phyloP scores from a whole-genome alignment of 2,797 vertebrate genomes.

The Myripristis murdjan region DNA sequence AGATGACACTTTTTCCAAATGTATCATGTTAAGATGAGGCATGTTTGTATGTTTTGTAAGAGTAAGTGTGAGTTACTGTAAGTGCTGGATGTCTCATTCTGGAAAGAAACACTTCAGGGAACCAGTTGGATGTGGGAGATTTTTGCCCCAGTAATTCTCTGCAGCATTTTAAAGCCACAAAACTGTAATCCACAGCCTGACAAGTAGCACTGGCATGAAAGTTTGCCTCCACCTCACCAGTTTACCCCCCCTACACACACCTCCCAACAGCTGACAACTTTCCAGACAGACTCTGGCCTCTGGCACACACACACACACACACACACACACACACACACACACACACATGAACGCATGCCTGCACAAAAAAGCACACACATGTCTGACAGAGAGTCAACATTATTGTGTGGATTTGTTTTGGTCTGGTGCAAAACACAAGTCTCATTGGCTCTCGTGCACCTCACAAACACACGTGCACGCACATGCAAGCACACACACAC shows the following conservation, averaged over 20 bases:
- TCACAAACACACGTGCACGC: constrained; percentile 54
- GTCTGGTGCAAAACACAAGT: constrained; percentile 80
- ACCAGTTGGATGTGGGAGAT: constrained; percentile 7
- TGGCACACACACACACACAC: constrained; percentile 31
- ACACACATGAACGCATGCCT: constrained; percentile 23
- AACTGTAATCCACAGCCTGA: constrained; percentile 57
- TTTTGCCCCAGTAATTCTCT: constrained; percentile 48
- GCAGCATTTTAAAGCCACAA: constrained; percentile 50
- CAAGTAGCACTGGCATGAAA: constrained; percentile 62
- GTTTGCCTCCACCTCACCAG: constrained; percentile 56
- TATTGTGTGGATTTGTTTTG: constrained; percentile 82
- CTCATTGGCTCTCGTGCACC: constrained; percentile 69
- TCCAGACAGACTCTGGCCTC: constrained; percentile 71
- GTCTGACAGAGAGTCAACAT: constrained; percentile 72
- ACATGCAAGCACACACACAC: constrained; percentile 51
- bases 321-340: constrained; percentile 42
- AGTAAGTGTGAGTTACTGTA: neutral
- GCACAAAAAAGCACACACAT: constrained; percentile 22
- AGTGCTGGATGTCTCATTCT: neutral
- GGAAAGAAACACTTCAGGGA: constrained; percentile 8
- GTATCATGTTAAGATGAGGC: neutral
- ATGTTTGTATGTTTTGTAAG: neutral
- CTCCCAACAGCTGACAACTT: constrained; percentile 71
- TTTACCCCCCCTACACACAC: constrained; percentile 18
- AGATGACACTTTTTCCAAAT: neutral